Evolutionary conservation across 2,113 vertebrate species (phyloP), one percentile per base, ranked within the genome.

Genomic region (Chaetodon auriga): DNA sequence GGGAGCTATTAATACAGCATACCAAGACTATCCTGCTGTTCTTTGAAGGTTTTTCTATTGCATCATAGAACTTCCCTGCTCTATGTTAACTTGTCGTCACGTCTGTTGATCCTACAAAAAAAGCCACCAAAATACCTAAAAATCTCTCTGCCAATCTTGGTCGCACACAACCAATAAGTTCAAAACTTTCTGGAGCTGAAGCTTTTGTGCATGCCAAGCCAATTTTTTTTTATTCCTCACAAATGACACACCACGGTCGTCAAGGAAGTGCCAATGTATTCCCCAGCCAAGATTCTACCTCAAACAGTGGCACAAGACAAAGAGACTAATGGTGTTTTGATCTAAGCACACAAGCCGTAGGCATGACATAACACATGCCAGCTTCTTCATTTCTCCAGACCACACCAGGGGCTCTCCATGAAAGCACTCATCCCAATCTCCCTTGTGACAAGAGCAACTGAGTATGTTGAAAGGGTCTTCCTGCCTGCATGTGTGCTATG

Each of bases 281-380:
- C 89, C 81, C 74, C 36, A 75, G 92, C 89, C 91, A 91, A 86
- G 84, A 87, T 58, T 78, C 83, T 81, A 88, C 86, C 81, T 93
- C 89, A 87, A 85, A 91, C 79, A 85, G 84, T 85, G 89, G 90
- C 90, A 85, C 87, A 88, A 91, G 88, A 93, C 92, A 93, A 93
- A 94, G 92, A 92, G 89, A 95, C 91, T 92, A 89, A 92, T 93
- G 87, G 91, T 89, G 90, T 93, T 94, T 92, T 93, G 87, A 93
- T 94, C 85, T 86, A 85, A 94, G 88, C 87, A 90, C 86, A 88
- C 86, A 91, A 92, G 91, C 92, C 85, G 55, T 82, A 89, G 94
- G 91, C 91, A 46, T 86, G 88, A 92, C 92, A 92, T 89, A 92
- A 92, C 90, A 87, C 86, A 88, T 81, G 91, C 91, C 92, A 94